Conservation (phyloP, 2,888 invertebrate species). For the Halocaridina rubra region DNA sequence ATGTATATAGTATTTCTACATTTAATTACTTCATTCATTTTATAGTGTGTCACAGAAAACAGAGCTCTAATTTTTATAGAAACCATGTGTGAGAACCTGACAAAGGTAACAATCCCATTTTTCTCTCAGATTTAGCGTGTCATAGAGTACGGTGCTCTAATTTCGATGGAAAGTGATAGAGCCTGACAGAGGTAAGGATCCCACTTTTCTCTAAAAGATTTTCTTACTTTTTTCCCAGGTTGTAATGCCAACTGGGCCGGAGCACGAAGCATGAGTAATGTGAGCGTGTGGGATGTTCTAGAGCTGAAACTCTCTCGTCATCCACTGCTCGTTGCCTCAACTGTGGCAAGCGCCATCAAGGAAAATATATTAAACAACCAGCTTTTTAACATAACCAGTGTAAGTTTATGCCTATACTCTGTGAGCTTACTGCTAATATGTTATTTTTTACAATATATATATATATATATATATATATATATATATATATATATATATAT, state of each 20-base stretch:
- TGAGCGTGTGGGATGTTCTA: constrained; percentile 58
- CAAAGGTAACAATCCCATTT: too few species aligned
- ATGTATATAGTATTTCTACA: too few species aligned
- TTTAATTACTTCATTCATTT: too few species aligned
- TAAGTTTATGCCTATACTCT: too few species aligned
- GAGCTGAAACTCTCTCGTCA: constrained; percentile 44
- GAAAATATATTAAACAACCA: constrained; percentile 34
- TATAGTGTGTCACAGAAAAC: too few species aligned
- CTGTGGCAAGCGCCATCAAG: constrained; percentile 33
- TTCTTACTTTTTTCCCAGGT: background rate
- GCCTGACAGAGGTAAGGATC: background rate
- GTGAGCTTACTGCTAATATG: too few species aligned
- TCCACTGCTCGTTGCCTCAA: constrained; percentile 34
- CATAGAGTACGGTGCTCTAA: too few species aligned
- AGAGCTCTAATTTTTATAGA: too few species aligned
- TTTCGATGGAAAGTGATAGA: too few species aligned
- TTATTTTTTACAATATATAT: background rate
- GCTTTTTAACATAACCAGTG: constrained; percentile 39
- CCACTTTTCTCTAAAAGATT: too few species aligned
- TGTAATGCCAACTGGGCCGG: constrained; percentile 24
- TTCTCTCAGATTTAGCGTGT: too few species aligned
- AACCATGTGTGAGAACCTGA: too few species aligned
- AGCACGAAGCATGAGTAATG: constrained; percentile 11
- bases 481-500: background rate
- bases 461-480: background rate